Evolutionary conservation across 2,888 invertebrate species (phyloP), one percentile per base, ranked within the genome.

Genomic region (Neria commutata): DNA sequence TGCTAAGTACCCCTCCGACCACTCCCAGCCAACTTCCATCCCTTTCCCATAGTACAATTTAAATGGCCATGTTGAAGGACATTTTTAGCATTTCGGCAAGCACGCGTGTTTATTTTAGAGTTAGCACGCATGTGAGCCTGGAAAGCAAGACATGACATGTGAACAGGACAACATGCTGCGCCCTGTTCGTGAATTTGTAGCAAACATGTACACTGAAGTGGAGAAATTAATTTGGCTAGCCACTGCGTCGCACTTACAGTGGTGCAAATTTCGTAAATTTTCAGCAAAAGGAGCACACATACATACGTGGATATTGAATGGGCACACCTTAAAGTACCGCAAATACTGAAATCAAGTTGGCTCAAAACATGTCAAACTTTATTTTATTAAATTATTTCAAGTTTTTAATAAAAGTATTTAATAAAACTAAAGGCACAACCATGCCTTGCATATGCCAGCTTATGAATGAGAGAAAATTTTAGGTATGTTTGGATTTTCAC

Each of bases 151-250:
- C 23, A 47, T 11, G 25, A 2, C 11, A 19, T 16, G 50, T 34
- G 5, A 25, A 52, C 40, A 52, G 52, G 52, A 40, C 40, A 16
- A 52, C 52, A 37, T 52, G 52, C 52, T 52, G 52, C 42, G 52
- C 42, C 52, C 24, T 52, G 25, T 52, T 52, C 6, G 24, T 10
- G n/a, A n/a, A n/a, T n/a, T n/a, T n/a, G n/a, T n/a, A n/a, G n/a
- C n/a, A n/a, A n/a, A n/a, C n/a, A n/a, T n/a, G n/a, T n/a, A n/a
- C n/a, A n/a, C n/a, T 25, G 40, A 11, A 16, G 25, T 25, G 24
- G 48, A 25, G n/a, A n/a, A n/a, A n/a, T n/a, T n/a, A n/a, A n/a
- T n/a, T n/a, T n/a, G n/a, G n/a, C n/a, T n/a, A n/a, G n/a, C n/a
- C n/a, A n/a, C n/a, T n/a, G n/a, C n/a, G n/a, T n/a, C n/a, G n/a